These are phyloP conservation scores for Anguilla pacifica DNA, from an alignment of 2,797 vertebrate genomes.

Conservation along the genomic window DNA sequence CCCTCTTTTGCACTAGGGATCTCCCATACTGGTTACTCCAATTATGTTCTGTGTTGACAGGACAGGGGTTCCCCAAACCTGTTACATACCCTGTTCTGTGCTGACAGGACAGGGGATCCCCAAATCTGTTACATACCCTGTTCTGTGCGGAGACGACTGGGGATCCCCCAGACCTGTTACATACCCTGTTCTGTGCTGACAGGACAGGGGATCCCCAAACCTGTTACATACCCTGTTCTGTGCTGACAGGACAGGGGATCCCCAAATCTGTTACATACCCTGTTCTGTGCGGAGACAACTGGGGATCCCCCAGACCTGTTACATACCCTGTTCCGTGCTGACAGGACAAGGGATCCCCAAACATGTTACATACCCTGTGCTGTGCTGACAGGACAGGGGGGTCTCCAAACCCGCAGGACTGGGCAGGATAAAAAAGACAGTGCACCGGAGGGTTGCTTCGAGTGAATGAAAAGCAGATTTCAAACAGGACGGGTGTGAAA, in stretches of 20 bases:
- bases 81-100: neutral
- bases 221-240: neutral
- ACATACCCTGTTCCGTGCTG: neutral
- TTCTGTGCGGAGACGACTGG: neutral
- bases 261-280: neutral
- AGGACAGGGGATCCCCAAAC: neutral
- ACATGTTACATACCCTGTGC: neutral
- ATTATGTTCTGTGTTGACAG: no score
- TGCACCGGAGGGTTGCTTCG: neutral
- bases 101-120: neutral
- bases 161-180: neutral
- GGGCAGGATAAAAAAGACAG: neutral
- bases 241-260: neutral
- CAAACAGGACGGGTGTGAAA: neutral
- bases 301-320: neutral
- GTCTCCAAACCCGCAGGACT: neutral
- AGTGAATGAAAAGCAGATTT: neutral
- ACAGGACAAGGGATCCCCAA: neutral
- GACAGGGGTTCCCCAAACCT: no score
- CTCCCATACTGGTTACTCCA: no score
- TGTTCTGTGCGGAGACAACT: neutral
- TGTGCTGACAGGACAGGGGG: neutral
- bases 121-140: neutral
- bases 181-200: neutral
- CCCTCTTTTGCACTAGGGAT: no score